Percentiles rank a stretch among this genome's conserved stretches.
Evolutionary conservation across 1,140 invertebrate genomes (phyloP).

Genomic region (Nebria ingens): DNA sequence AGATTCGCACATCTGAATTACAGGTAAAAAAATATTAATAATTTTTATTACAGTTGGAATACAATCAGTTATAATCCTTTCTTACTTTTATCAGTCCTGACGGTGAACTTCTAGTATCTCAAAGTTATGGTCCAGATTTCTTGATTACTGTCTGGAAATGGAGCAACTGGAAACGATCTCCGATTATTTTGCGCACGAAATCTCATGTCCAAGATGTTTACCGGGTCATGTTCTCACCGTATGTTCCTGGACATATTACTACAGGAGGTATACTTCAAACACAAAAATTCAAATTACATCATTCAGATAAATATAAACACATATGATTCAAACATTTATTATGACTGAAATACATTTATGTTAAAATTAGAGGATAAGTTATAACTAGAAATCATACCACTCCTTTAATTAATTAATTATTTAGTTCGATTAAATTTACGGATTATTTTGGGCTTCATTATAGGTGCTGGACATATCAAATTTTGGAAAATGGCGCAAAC

Average conservation of each 20-base stretch:
- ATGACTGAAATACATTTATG: not conserved
- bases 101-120: conserved; percentile 68
- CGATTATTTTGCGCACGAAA: conserved; percentile 62
- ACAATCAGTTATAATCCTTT: conserved; percentile 1
- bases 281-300: not conserved
- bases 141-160: conserved; percentile 82
- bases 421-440: too few relatives aligned
- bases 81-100: conserved; percentile 47
- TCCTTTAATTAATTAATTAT: too few relatives aligned
- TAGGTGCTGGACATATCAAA: conserved; percentile 67
- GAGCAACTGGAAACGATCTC: conserved; percentile 60
- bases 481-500: conserved; percentile 89
- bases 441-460: too few relatives aligned
- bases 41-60: conserved; percentile 2
- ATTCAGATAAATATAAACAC: not conserved
- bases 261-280: conserved; percentile 47
- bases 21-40: conserved; percentile 43
- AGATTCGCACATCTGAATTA: conserved; percentile 67
- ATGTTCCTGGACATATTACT: conserved; percentile 62
- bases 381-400: too few relatives aligned
- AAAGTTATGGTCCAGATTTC: conserved; percentile 76
- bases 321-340: not conserved
- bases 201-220: conserved; percentile 71
- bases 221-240: conserved; percentile 67
- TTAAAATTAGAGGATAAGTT: too few relatives aligned